A percentile compares a stretch with the other conserved stretches of the same genome.
Evolutionary conservation across 2,888 invertebrate genomes (phyloP).

Genomic region (Cheilosia vulpina): DNA sequence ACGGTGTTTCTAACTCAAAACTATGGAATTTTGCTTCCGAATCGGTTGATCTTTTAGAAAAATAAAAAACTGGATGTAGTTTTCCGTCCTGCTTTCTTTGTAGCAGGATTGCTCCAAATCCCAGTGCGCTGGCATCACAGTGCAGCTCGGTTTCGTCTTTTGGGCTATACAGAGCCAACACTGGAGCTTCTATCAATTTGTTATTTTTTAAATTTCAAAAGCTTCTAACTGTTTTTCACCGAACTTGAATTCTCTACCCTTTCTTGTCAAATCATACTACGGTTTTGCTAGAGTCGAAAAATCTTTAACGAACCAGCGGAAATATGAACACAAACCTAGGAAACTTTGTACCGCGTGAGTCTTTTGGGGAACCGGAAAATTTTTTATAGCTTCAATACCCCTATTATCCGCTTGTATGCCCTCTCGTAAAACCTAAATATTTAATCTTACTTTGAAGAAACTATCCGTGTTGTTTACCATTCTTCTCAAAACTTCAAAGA

Average conservation of each 20-base stretch:
- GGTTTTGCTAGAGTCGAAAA: neutral
- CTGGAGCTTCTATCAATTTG: neutral
- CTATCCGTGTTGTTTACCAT: neutral
- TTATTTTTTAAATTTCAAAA: neutral
- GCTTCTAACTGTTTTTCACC: neutral
- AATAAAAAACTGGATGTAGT: conserved; percentile 79
- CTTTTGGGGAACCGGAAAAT: too few relatives aligned
- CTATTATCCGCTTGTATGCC: too few relatives aligned
- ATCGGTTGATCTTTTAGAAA: conserved; percentile 72
- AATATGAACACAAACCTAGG: too few relatives aligned
- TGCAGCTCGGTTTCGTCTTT: conserved; percentile 79
- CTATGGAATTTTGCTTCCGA: conserved; percentile 78
- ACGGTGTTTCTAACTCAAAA: conserved; percentile 76
- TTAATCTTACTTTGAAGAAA: too few relatives aligned
- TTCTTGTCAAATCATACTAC: neutral
- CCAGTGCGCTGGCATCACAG: conserved; percentile 79
- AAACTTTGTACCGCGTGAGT: too few relatives aligned
- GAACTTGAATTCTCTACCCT: neutral
- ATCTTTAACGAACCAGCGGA: too few relatives aligned
- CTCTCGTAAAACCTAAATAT: too few relatives aligned
- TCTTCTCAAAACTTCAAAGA: neutral
- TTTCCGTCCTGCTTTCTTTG: conserved; percentile 77
- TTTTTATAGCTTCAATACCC: too few relatives aligned
- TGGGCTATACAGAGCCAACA: conserved; percentile 76
- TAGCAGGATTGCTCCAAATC: conserved; percentile 79